Evolutionary conservation across 2,797 vertebrate genomes (phyloP), one percentile per base, ranked within the genome.

Genomic region (Pagetopsis macropterus): DNA sequence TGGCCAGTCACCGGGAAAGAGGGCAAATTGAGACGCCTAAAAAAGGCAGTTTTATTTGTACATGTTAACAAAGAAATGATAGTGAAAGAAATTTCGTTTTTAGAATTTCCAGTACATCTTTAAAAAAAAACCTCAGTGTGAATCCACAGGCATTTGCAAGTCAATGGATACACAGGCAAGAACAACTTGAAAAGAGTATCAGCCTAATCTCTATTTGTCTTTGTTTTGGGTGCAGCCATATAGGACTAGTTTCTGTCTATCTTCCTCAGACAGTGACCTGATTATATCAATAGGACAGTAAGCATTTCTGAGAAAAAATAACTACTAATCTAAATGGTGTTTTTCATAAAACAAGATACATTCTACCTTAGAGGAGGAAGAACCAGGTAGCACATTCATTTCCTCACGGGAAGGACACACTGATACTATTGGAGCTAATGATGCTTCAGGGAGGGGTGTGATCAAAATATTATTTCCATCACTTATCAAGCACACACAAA

Each of bases 61-160:
- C 4, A 65, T 58, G 3, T 83, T 83, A 54, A 51, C 72, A 64
- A 69, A 56, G 76, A 90, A 91, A 79, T 43, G 83, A 88, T 91
- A 89, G 55, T 55, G 52, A 33, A 76, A 50, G 27, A 51, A 55
- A 23, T 54, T 13, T 13, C 4, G 52, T 3, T 44, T 45, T 50
- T 7, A 21, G 4, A 2, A n/a, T 33, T 55, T 40, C 23, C 44
- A 19, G 16, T 58, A 15, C 2, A 46, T 59, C 10, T 11, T 46
- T 9, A 48, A 5, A 61, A 54, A 61, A 54, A 54, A 50, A 64
- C 46, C 41, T 48, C 4, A 52, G 16, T 55, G 8, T 77, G 21
- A 63, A 60, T 21, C n/a, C 2, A 57, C n/a, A 21, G 41, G 2
- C 48, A 21, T 44, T 21, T 9, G 0, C 27, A 59, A 40, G 9